These are phyloP conservation scores for Syngnathus acus DNA, from an alignment of 2,797 vertebrate species.

Conservation along the genomic window DNA sequence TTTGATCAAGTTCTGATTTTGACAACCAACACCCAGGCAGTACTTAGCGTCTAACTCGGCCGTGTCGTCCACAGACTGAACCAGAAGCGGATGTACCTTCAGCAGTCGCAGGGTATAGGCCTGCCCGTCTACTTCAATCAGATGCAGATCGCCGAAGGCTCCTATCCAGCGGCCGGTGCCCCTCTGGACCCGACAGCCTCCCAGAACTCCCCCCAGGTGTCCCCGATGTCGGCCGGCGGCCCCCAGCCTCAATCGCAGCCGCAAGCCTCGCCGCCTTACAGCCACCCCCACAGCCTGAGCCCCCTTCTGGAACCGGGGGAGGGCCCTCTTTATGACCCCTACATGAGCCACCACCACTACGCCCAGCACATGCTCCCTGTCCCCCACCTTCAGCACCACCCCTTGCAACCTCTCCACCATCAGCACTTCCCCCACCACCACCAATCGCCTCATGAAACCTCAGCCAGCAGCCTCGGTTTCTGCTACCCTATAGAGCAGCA, in stretches of 20 bases:
- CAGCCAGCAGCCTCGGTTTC: conserved; percentile 55
- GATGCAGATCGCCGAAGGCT: conserved; percentile 94
- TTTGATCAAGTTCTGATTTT: neutral
- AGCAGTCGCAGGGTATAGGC: conserved; percentile 81
- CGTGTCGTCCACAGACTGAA: conserved; percentile 73
- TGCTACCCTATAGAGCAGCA: conserved; percentile 71
- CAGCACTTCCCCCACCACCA: conserved; percentile 30
- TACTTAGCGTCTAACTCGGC: neutral
- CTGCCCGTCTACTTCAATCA: conserved; percentile 95
- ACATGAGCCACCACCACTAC: conserved; percentile 71
- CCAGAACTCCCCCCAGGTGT: conserved; percentile 63
- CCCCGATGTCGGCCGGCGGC: conserved; percentile 34
- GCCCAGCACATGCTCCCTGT: conserved; percentile 46
- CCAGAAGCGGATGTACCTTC: conserved; percentile 93
- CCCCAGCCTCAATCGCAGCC: conserved; percentile 58
- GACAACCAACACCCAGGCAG: neutral
- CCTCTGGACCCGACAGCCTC: conserved; percentile 50
- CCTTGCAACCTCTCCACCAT: conserved; percentile 47
- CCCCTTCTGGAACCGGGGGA: conserved; percentile 82
- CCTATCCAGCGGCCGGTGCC: conserved; percentile 64
- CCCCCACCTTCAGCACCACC: conserved; percentile 46
- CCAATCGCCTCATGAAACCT: conserved; percentile 47
- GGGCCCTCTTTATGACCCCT: conserved; percentile 76
- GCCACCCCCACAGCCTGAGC: conserved; percentile 70
- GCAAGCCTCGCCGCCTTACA: conserved; percentile 51